Conservation (phyloP, 2,797 vertebrate species). For the Scomberomorus guttatus region DNA sequence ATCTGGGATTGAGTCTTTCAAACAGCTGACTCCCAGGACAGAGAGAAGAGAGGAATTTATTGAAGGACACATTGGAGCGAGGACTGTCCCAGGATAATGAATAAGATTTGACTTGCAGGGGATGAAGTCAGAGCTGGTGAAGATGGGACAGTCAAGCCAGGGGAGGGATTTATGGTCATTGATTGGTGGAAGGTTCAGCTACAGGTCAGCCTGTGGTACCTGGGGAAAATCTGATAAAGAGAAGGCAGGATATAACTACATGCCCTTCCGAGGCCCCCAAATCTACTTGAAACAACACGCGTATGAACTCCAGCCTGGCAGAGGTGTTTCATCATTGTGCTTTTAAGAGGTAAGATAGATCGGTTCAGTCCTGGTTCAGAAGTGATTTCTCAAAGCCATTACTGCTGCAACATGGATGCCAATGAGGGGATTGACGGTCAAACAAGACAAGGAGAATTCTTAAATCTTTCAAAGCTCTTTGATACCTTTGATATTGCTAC, state of each 20-base stretch:
- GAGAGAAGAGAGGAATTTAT: conserved; percentile 24
- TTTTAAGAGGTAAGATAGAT: conserved; percentile 29
- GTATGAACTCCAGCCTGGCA: conserved; percentile 21
- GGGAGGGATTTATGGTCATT: conserved; percentile 60
- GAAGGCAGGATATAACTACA: conserved; percentile 21
- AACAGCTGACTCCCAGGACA: background rate
- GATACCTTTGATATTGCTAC: background rate
- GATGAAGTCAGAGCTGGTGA: conserved; percentile 39
- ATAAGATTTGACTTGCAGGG: conserved; percentile 32
- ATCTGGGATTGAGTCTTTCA: conserved; percentile 8
- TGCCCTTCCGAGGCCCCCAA: background rate
- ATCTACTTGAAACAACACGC: conserved; percentile 28
- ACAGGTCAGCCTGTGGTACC: conserved; percentile 58
- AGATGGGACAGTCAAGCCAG: conserved; percentile 1
- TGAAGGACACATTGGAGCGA: background rate
- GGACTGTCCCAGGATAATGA: conserved; percentile 38
- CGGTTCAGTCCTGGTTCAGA: conserved; percentile 4
- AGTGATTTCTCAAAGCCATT: conserved; percentile 18
- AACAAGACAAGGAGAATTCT: background rate
- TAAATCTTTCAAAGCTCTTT: background rate
- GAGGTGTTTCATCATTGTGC: conserved; percentile 52
- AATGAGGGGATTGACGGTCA: background rate
- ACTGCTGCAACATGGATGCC: conserved; percentile 9
- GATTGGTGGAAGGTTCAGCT: conserved; percentile 68
- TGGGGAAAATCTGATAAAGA: conserved; percentile 50